Base-by-base conservation (phyloP, 92 coral and sea anemone species). In the Zoanthus gigantus region DNA sequence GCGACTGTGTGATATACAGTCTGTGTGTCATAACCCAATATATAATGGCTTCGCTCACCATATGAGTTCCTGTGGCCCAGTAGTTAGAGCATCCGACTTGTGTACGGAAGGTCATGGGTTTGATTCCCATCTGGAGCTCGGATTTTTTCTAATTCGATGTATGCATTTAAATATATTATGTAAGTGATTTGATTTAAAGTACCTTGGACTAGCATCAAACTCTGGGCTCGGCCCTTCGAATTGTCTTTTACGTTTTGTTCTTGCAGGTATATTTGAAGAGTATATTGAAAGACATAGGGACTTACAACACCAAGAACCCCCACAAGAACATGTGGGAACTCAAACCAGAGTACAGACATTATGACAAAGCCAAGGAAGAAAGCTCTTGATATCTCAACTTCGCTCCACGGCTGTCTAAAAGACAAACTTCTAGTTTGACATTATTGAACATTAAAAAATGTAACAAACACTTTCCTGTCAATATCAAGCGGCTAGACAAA, bases 291-390 rank as follows among this genome's bases (percentile, higher is more conserved):
- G 96, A 94, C 60, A 95, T 95, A 28, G 98, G 98, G 17, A 93
- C 93, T 63, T 97, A 97, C 83, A 97, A 97, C 90, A 95, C 97
- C 44, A 97, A 97, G 84, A 97, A 97, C 50, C 99, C 99, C 9
- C 99, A 97, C 93, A 97, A 97, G 89, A 97, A 95, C 88, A 97
- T 97, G 99, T 97, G 99, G 99, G 99, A 97, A 72, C 89, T 97
- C 23, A 97, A 95, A 76, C 96, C 97, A 68, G 99, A 97, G 82
- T 97, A 97, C 81, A 92, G 99, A 82, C 99, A 97, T 88, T 97
- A 97, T 83, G 95, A 94, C 56, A 91, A 82, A 56, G 79, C 88
- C 74, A 77, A 72, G 7, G 93, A 87, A 17, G 88, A 82, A 1
- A 84, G 88, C 37, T 71, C 85, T 53, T 81, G n/a, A 23, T 17